Percentiles rank a stretch among this genome's conserved stretches.
phyloP scores from a whole-genome alignment of 2,888 invertebrate species.

The Masnerella sp. region DNA sequence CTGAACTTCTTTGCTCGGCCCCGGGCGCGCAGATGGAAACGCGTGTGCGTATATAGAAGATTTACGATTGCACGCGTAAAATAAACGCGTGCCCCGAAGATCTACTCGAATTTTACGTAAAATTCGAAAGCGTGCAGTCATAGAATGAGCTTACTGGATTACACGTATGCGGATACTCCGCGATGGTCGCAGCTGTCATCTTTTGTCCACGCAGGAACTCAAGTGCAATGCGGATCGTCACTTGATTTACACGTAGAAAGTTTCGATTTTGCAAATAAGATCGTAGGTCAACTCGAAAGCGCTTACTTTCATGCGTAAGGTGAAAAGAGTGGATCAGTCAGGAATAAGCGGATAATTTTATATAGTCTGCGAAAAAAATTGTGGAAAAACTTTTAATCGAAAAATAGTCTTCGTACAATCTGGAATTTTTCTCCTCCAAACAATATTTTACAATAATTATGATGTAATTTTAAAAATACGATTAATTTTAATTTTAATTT shows the following conservation, averaged over 20 bases:
- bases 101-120: conserved; percentile 61
- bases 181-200: conserved; percentile 61
- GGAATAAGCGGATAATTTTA: neutral
- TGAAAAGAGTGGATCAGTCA: no score
- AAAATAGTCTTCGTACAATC: no score
- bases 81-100: conserved; percentile 68
- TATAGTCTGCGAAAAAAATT: no score
- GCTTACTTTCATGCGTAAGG: no score
- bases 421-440: no score
- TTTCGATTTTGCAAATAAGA: conserved; percentile 22
- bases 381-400: no score
- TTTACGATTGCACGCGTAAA: conserved; percentile 53
- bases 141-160: conserved; percentile 72
- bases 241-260: conserved; percentile 3
- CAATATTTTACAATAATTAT: no score
- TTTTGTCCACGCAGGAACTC: no score
- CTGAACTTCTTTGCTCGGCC: conserved; percentile 51
- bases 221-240: no score
- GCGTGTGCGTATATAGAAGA: conserved; percentile 46
- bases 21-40: conserved; percentile 44
- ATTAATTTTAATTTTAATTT: no score
- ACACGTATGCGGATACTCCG: conserved; percentile 70
- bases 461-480: no score
- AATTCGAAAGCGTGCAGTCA: conserved; percentile 75
- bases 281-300: no score